Base-by-base conservation (phyloP, 2,797 vertebrate species). In the Fratercula arctica region DNA sequence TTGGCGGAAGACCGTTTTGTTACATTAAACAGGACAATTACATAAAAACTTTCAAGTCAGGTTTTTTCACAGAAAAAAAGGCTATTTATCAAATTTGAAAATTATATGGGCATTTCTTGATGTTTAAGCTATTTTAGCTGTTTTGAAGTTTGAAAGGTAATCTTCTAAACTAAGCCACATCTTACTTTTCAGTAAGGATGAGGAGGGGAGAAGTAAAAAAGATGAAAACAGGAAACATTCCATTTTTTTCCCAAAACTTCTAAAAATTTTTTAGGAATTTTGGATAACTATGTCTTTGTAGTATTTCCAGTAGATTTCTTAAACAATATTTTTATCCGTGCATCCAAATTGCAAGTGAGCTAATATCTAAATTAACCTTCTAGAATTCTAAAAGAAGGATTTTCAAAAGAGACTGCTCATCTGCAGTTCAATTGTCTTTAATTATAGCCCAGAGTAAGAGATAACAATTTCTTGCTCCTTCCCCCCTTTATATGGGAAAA, bases 201-300 rank as follows among this genome's bases (percentile, higher is more conserved):
- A 11, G 2, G 20, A 3, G 15, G 2, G 5, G 33, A 59, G 11
- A 46, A 60, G 1, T 15, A 54, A 46, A 74, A 16, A 41, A 64
- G 5, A 33, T 26, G 19, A 60, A 26, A 67, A 28, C 11, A 60
- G 3, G 4, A 78, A 91, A 82, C 16, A 35, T 2, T 19, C 5
- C 0, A 1, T 1, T 10, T 29, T 84, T 54, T 79, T 6, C 4
- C 2, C 2, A 53, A 66, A 80, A 56, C 9, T 33, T 41, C 3
- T 4, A 37, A 63, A 90, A 10, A 0, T 1, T 31, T 31, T 61
- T 41, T 39, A 56, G 29, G 6, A 50, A 29, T 41, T 73, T 54
- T 33, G 10, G 10, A 9, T 11, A 64, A 46, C 7, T 46, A 31
- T 2, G 31, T 24, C 3, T 66, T 57, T 48, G 8, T 48, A 11